A percentile compares a stretch with the other conserved stretches of the same genome.
Evolutionary conservation across 92 coral and sea anemone species (phyloP).

Genomic region (Siderastrea radians): DNA sequence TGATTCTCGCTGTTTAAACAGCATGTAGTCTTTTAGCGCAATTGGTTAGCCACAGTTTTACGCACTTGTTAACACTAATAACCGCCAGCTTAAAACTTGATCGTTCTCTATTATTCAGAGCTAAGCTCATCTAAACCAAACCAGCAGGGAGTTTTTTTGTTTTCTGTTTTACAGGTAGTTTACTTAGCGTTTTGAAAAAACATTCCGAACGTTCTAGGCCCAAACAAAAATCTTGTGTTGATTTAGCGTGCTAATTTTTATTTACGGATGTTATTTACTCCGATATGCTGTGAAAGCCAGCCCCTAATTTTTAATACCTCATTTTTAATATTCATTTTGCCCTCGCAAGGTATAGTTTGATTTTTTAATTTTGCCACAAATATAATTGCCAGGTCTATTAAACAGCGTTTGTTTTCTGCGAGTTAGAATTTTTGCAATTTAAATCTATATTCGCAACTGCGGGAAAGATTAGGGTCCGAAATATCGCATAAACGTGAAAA

Average conservation of each 20-base stretch:
- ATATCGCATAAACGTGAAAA: conserved; percentile 12
- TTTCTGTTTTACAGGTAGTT: conserved; percentile 43
- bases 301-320: conserved; percentile 28
- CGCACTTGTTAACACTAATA: conserved; percentile 46
- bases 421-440: conserved; percentile 69
- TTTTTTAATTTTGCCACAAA: conserved; percentile 76
- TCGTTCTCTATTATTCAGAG: conserved; percentile 41
- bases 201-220: conserved; percentile 10
- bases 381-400: conserved; percentile 80
- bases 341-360: conserved; percentile 49
- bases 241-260: conserved; percentile 14
- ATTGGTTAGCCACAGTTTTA: conserved; percentile 62
- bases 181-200: conserved; percentile 40
- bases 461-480: conserved; percentile 4
- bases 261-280: conserved; percentile 19
- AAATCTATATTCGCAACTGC: conserved; percentile 64
- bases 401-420: conserved; percentile 76
- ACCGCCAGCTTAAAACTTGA: conserved; percentile 28
- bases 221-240: conserved; percentile 55
- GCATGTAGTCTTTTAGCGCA: conserved; percentile 53
- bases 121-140: conserved; percentile 44
- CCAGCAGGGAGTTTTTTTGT: conserved; percentile 45
- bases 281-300: conserved; percentile 16
- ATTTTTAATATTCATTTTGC: conserved; percentile 43
- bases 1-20: conserved; percentile 60